These are phyloP conservation scores for Synodontis membranacea DNA, from an alignment of 2,113 vertebrate species.

Conservation along the genomic window DNA sequence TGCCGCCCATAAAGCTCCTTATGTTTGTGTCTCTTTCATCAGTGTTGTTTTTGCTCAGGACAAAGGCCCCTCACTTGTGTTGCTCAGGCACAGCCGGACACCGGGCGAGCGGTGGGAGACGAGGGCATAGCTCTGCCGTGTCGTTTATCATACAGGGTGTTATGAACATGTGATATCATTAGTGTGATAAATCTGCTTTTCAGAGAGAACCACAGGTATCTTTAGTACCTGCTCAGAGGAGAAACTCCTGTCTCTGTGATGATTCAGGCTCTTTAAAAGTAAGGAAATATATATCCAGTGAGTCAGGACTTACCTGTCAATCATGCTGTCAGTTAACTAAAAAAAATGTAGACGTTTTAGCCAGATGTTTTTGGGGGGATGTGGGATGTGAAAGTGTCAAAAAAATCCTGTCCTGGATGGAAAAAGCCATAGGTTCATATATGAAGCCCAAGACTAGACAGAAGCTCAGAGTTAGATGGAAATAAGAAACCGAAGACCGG, in stretches of 20 bases:
- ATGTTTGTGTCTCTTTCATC: conserved; percentile 37
- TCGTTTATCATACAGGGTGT: conserved; percentile 35
- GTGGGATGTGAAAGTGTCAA: background rate
- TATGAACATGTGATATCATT: background rate
- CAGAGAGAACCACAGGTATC: background rate
- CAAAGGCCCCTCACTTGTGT: conserved; percentile 52
- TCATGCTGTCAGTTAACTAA: background rate
- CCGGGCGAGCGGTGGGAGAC: background rate
- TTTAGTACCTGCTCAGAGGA: background rate
- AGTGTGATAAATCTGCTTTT: background rate
- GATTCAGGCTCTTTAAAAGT: background rate
- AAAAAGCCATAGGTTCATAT: background rate
- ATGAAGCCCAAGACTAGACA: background rate
- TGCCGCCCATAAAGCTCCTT: conserved; percentile 37
- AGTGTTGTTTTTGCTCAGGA: conserved; percentile 48
- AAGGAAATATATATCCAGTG: background rate
- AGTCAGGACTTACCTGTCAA: background rate
- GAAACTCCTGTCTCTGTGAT: background rate
- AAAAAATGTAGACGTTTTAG: background rate
- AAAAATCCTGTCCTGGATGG: background rate
- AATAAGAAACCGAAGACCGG: background rate
- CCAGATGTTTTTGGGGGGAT: background rate
- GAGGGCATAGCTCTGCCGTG: conserved; percentile 12
- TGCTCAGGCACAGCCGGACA: conserved; percentile 23
- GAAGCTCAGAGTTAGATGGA: background rate